These are phyloP conservation scores for Scotopteryx bipunctaria DNA, from an alignment of 2,888 invertebrate species.

Conservation along the genomic window DNA sequence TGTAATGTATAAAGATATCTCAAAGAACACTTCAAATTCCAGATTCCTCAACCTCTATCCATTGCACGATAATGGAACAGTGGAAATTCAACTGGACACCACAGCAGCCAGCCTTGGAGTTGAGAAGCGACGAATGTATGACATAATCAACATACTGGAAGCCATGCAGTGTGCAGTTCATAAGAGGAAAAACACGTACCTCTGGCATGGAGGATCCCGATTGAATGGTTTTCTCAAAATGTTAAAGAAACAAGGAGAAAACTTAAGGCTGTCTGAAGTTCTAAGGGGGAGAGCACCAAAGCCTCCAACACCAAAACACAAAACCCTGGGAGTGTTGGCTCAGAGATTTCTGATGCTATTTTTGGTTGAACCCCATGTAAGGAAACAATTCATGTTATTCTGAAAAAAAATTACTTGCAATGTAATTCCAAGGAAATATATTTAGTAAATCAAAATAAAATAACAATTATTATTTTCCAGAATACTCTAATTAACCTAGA, in stretches of 20 bases:
- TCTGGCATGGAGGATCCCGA: slow-evolving; percentile 87
- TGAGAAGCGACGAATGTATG: slow-evolving; percentile 88
- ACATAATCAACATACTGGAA: slow-evolving; percentile 88
- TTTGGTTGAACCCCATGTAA: slow-evolving; percentile 85
- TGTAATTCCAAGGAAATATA: neutral
- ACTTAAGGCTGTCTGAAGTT: slow-evolving; percentile 77
- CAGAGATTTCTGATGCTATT: slow-evolving; percentile 89
- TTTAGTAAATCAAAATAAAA: neutral
- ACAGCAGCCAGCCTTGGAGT: slow-evolving; percentile 85
- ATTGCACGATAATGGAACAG: slow-evolving; percentile 72
- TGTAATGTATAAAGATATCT: neutral
- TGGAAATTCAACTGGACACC: slow-evolving; percentile 85
- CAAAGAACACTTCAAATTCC: slow-evolving; percentile 26
- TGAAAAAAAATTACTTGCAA: too few species aligned
- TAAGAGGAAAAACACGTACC: slow-evolving; percentile 86
- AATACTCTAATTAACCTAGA: slow-evolving; percentile 86
- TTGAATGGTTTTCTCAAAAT: slow-evolving; percentile 83
- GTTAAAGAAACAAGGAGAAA: slow-evolving; percentile 84
- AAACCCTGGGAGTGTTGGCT: slow-evolving; percentile 87
- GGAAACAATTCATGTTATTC: slow-evolving; percentile 35
- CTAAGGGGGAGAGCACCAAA: slow-evolving; percentile 77
- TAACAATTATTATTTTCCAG: slow-evolving; percentile 57
- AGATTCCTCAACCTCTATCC: slow-evolving; percentile 84
- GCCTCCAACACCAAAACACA: slow-evolving; percentile 83
- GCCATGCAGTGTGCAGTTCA: slow-evolving; percentile 88